phyloP scores from a whole-genome alignment of 2,888 invertebrate genomes.

The Drosophila parthenogenetica region DNA sequence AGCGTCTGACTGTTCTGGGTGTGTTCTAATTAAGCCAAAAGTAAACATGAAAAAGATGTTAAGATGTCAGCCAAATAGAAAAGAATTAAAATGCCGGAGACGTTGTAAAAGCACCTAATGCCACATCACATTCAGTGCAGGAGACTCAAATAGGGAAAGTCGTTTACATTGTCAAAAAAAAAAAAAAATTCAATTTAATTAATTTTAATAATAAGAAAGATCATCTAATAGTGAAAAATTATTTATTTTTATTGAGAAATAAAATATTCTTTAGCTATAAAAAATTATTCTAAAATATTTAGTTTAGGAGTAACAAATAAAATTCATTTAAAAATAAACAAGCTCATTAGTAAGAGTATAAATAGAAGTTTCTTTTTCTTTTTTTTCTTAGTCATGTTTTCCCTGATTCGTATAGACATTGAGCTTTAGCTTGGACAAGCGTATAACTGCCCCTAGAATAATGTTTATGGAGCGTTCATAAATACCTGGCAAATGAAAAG shows the following conservation, averaged over 20 bases:
- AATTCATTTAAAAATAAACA: no score
- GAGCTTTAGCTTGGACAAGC: background rate
- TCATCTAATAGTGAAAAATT: no score
- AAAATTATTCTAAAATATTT: no score
- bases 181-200: background rate
- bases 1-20: constrained; percentile 23
- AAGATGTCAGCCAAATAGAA: constrained; percentile 42
- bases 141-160: background rate
- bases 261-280: no score
- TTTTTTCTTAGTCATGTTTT: background rate
- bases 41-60: constrained; percentile 62
- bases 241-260: no score
- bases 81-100: constrained; percentile 33
- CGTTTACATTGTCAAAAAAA: background rate
- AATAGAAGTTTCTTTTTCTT: background rate
- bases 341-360: no score
- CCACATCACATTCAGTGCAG: background rate
- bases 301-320: no score
- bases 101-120: constrained; percentile 43
- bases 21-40: constrained; percentile 61
- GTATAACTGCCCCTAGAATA: constrained; percentile 3
- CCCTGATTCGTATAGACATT: constrained; percentile 12
- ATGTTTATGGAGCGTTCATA: constrained; percentile 53
- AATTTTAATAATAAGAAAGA: no score
- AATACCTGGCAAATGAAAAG: constrained; percentile 58